These are phyloP conservation scores for Gymnarchus niloticus DNA, from an alignment of 2,113 vertebrate genomes.

Conservation along the genomic window DNA sequence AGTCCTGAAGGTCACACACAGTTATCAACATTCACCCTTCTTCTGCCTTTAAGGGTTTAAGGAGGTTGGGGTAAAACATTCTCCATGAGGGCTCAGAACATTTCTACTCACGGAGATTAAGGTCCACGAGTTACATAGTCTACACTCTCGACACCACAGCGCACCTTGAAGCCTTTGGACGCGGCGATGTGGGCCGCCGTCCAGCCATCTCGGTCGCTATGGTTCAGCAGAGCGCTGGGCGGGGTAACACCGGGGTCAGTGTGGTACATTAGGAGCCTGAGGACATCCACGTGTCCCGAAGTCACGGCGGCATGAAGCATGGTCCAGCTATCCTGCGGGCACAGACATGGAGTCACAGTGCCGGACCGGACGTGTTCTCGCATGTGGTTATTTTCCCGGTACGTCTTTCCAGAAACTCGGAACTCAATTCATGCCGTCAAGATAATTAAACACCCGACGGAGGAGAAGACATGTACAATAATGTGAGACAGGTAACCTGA, in stretches of 20 bases:
- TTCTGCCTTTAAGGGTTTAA: no score
- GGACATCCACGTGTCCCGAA: conserved; percentile 73
- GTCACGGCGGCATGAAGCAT: conserved; percentile 74
- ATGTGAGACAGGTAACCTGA: background rate
- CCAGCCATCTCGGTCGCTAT: conserved; percentile 82
- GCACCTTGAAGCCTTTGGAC: conserved; percentile 88
- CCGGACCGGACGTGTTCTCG: conserved; percentile 76
- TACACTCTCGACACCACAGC: conserved; percentile 17
- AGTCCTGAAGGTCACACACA: conserved; percentile 65
- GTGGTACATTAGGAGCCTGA: conserved; percentile 78
- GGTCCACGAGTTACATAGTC: no score
- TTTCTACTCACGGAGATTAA: background rate
- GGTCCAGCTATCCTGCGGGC: conserved; percentile 79
- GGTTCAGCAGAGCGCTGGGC: conserved; percentile 73
- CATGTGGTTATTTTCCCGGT: no score
- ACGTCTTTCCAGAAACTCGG: conserved; percentile 78
- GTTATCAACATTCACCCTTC: background rate
- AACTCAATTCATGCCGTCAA: conserved; percentile 84
- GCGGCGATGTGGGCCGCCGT: conserved; percentile 90
- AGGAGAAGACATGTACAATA: background rate
- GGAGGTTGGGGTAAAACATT: background rate
- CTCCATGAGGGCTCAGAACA: no score
- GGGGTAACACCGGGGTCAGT: conserved; percentile 34
- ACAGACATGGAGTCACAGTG: conserved; percentile 1
- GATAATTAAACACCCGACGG: background rate